Percentiles rank a stretch among this genome's conserved stretches.
phyloP scores from a whole-genome alignment of 2,888 invertebrate genomes.

The Romanomermis culicivorax region DNA sequence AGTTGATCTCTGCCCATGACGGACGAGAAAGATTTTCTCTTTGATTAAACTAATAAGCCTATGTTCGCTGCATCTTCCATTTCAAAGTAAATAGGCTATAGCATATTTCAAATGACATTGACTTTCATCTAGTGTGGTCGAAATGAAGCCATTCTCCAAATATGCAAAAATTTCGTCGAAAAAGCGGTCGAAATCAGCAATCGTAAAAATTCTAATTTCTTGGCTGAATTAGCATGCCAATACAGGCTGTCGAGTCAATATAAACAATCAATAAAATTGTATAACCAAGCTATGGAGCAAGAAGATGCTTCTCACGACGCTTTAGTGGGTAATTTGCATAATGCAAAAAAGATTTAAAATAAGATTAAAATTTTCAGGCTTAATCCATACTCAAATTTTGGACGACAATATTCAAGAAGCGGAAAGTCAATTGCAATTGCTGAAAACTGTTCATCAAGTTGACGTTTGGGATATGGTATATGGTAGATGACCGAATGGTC shows the following conservation, averaged over 20 bases:
- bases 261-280: slow-evolving; percentile 56
- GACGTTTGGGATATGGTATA: no score
- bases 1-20: slow-evolving; percentile 39
- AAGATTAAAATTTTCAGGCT: slow-evolving; percentile 13
- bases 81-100: no score
- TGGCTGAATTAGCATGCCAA: slow-evolving; percentile 63
- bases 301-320: slow-evolving; percentile 61
- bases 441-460: slow-evolving; percentile 49
- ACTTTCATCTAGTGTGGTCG: slow-evolving; percentile 31
- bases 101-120: slow-evolving; percentile 30
- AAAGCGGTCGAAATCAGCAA: slow-evolving; percentile 50
- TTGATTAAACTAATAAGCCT: not conserved
- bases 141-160: slow-evolving; percentile 43
- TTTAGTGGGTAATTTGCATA: slow-evolving; percentile 32
- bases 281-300: slow-evolving; percentile 55
- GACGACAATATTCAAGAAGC: slow-evolving; percentile 36
- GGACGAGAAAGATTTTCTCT: slow-evolving; percentile 15
- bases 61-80: no score
- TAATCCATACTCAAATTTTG: slow-evolving; percentile 17
- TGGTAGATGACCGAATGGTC: no score
- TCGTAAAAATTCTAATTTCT: slow-evolving; percentile 45
- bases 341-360: slow-evolving; percentile 12
- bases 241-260: slow-evolving; percentile 48
- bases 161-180: slow-evolving; percentile 55
- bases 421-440: slow-evolving; percentile 60